Percentiles rank a stretch among this genome's conserved stretches.
phyloP scores from a whole-genome alignment of 2,888 invertebrate species.

The Pilophorus perplexus region DNA sequence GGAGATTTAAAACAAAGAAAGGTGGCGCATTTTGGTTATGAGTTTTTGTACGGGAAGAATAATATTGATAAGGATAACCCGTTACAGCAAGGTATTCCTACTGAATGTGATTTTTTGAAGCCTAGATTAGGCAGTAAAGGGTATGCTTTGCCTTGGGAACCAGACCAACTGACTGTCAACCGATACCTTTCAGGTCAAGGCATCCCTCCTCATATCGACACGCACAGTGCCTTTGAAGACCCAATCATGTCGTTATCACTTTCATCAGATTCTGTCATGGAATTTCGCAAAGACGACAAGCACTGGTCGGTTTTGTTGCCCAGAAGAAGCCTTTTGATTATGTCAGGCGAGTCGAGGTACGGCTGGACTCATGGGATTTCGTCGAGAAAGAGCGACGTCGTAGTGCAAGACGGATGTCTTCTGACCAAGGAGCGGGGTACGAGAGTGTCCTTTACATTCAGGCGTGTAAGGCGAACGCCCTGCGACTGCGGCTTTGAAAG shows the following conservation, averaged over 20 bases:
- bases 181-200: slow-evolving; percentile 85
- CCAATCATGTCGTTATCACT: slow-evolving; percentile 85
- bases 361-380: slow-evolving; percentile 87
- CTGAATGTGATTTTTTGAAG: slow-evolving; percentile 66
- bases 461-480: slow-evolving; percentile 58
- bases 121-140: slow-evolving; percentile 55
- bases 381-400: slow-evolving; percentile 74
- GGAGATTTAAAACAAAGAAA: slow-evolving; percentile 69
- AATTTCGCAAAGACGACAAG: slow-evolving; percentile 69
- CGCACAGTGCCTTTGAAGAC: slow-evolving; percentile 89
- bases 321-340: slow-evolving; percentile 69
- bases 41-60: slow-evolving; percentile 84
- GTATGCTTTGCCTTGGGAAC: slow-evolving; percentile 52
- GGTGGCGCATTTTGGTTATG: slow-evolving; percentile 89
- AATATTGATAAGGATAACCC: slow-evolving; percentile 73
- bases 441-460: slow-evolving; percentile 84
- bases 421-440: slow-evolving; percentile 57
- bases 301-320: slow-evolving; percentile 63
- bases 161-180: slow-evolving; percentile 84
- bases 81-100: slow-evolving; percentile 66
- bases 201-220: slow-evolving; percentile 93
- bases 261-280: slow-evolving; percentile 80
- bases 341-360: slow-evolving; percentile 77
- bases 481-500: slow-evolving; percentile 65
- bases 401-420: slow-evolving; percentile 58